These are phyloP conservation scores for Aelia acuminata DNA, from an alignment of 2,888 invertebrate species.

Conservation along the genomic window DNA sequence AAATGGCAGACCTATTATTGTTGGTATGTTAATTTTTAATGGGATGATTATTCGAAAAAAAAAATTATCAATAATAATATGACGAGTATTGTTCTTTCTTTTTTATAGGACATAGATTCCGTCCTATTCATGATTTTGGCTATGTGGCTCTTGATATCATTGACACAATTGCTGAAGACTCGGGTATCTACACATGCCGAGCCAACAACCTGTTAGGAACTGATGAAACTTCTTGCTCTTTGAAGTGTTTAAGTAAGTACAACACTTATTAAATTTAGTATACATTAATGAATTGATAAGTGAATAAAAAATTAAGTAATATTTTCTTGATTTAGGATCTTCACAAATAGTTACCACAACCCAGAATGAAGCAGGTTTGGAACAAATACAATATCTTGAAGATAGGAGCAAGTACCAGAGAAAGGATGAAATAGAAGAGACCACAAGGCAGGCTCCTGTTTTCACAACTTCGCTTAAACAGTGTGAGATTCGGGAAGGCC, in stretches of 20 bases:
- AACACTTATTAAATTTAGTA: not conserved
- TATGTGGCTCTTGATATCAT: slow-evolving; percentile 97
- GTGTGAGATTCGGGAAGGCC: slow-evolving; percentile 93
- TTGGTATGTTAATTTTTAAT: slow-evolving; percentile 73
- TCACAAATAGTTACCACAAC: slow-evolving; percentile 87
- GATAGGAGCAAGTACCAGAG: slow-evolving; percentile 85
- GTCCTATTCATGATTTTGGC: slow-evolving; percentile 98
- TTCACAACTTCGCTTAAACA: slow-evolving; percentile 94
- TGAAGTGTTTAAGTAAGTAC: slow-evolving; percentile 78
- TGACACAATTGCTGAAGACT: slow-evolving; percentile 96
- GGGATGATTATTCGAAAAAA: not conserved
- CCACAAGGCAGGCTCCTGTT: slow-evolving; percentile 90
- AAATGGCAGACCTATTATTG: slow-evolving; percentile 92
- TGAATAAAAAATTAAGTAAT: not conserved
- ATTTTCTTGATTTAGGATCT: slow-evolving; percentile 69
- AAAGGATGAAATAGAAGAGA: slow-evolving; percentile 83
- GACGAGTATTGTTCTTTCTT: not conserved
- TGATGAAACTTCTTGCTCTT: slow-evolving; percentile 84
- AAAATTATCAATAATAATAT: not conserved
- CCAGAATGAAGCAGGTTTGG: slow-evolving; percentile 89
- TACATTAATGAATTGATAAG: no score
- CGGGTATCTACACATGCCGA: slow-evolving; percentile 92
- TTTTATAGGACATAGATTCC: slow-evolving; percentile 85
- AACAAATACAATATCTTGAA: slow-evolving; percentile 91
- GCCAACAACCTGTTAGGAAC: slow-evolving; percentile 92